Percentiles rank a stretch among this genome's conserved stretches.
phyloP scores from a whole-genome alignment of 2,113 vertebrate species.

The Copsychus sechellarum region DNA sequence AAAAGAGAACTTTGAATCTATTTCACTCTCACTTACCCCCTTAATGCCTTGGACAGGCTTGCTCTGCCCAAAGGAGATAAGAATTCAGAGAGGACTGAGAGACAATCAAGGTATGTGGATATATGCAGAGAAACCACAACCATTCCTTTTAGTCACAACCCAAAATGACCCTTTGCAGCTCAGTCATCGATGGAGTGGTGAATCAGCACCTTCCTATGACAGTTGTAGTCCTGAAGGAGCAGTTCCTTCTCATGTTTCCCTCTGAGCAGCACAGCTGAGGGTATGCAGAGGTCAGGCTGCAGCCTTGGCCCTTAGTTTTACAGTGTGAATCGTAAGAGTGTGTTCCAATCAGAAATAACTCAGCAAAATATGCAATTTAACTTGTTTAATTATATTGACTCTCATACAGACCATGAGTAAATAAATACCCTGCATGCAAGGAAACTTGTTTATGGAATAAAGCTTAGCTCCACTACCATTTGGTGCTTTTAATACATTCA shows the following conservation, averaged over 20 bases:
- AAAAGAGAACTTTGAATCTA: neutral
- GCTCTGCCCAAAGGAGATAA: neutral
- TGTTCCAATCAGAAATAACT: slow-evolving; percentile 28
- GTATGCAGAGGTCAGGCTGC: slow-evolving; percentile 35
- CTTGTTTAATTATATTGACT: slow-evolving; percentile 49
- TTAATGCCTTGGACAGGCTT: neutral
- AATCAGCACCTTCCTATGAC: slow-evolving; percentile 55
- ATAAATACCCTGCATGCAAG: slow-evolving; percentile 26
- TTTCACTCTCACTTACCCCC: neutral
- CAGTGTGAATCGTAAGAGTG: neutral
- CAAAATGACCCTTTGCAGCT: slow-evolving; percentile 43
- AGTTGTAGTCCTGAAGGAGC: slow-evolving; percentile 1
- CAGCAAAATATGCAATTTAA: slow-evolving; percentile 29
- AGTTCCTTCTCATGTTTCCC: slow-evolving; percentile 41
- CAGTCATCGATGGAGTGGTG: slow-evolving; percentile 18
- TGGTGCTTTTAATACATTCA: slow-evolving; percentile 60
- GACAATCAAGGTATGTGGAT: neutral
- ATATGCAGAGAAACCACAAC: slow-evolving; percentile 9
- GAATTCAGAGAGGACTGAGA: neutral
- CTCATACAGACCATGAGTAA: slow-evolving; percentile 28
- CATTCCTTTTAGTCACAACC: slow-evolving; percentile 16
- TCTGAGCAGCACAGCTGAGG: neutral
- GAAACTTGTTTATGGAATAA: slow-evolving; percentile 44
- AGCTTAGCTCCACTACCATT: slow-evolving; percentile 50
- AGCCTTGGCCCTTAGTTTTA: slow-evolving; percentile 23